These are phyloP conservation scores for Cydia strobilella DNA, from an alignment of 1,140 invertebrate genomes.

Conservation along the genomic window DNA sequence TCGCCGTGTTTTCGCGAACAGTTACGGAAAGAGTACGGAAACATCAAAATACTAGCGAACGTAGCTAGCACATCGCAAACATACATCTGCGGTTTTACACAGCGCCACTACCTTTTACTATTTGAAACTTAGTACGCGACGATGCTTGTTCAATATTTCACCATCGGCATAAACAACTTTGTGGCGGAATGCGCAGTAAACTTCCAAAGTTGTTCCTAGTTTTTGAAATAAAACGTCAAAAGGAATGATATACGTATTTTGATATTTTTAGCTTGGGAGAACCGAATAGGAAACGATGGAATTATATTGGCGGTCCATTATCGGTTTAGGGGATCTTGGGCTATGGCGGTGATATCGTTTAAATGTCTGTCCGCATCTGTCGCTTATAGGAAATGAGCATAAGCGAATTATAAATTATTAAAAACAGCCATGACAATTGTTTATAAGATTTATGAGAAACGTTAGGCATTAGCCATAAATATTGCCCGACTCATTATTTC, in stretches of 20 bases:
- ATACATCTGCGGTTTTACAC: constrained; percentile 14
- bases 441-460: too few relatives aligned
- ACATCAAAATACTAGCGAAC: constrained; percentile 27
- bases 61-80: constrained; percentile 5
- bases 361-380: constrained; percentile 22
- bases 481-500: too few relatives aligned
- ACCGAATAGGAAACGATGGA: constrained; percentile 36
- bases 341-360: constrained; percentile 16
- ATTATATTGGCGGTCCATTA: constrained; percentile 18
- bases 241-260: constrained; percentile 33
- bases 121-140: background rate
- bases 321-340: constrained; percentile 9
- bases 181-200: constrained; percentile 46
- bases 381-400: constrained; percentile 7
- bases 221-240: constrained; percentile 56
- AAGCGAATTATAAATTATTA: background rate
- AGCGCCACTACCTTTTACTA: background rate
- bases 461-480: too few relatives aligned
- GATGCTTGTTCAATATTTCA: constrained; percentile 13
- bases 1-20: constrained; percentile 16
- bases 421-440: background rate
- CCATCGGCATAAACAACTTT: constrained; percentile 22
- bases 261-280: constrained; percentile 40
- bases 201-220: constrained; percentile 51
- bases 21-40: constrained; percentile 17